Percentiles rank a stretch among this genome's conserved stretches.
These are phyloP conservation scores for Bombus fervidus DNA, from an alignment of 1,140 invertebrate genomes.

Conservation along the genomic window DNA sequence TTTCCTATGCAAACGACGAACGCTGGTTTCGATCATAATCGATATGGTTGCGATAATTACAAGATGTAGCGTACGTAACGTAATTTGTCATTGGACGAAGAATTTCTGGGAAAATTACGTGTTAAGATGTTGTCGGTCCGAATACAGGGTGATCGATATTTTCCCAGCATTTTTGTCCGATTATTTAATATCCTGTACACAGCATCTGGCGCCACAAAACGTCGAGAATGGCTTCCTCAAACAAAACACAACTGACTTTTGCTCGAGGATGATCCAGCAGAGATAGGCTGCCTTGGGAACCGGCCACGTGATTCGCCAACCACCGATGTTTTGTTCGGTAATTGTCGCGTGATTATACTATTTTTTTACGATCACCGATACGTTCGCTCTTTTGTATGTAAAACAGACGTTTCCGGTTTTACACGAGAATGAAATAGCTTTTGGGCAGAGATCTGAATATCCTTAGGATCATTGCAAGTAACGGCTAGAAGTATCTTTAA, in stretches of 20 bases:
- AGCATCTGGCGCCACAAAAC: slow-evolving; percentile 28
- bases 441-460: background rate
- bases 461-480: background rate
- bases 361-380: background rate
- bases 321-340: slow-evolving; percentile 36
- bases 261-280: background rate
- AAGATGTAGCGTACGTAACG: too few species aligned
- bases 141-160: background rate
- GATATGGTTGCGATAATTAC: too few species aligned
- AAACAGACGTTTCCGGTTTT: slow-evolving; percentile 16
- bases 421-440: background rate
- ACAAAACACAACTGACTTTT: background rate
- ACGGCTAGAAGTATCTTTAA: background rate
- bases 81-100: background rate
- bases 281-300: slow-evolving; percentile 15
- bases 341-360: slow-evolving; percentile 16
- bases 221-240: slow-evolving; percentile 32
- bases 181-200: background rate
- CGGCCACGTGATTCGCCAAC: slow-evolving; percentile 1
- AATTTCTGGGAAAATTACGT: background rate
- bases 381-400: background rate
- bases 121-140: background rate
- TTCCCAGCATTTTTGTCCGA: background rate
- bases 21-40: too few species aligned
- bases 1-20: too few species aligned